Base-by-base conservation (phyloP, 2,797 vertebrate species). In the Cirrhinus molitorella region DNA sequence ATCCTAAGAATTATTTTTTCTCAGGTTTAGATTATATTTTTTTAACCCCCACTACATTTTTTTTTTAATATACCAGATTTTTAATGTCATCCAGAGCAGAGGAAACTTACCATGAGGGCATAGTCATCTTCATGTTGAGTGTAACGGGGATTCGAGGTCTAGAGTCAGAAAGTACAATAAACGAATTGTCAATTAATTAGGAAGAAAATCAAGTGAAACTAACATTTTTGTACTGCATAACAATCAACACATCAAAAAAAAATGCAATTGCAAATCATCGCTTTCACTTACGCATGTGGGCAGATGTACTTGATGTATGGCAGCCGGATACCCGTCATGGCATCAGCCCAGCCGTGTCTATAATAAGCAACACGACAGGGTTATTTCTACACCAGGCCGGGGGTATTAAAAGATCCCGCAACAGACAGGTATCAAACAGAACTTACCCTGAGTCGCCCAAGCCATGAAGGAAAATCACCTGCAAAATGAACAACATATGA, bases 401-500 rank as follows among this genome's bases (percentile, higher is more conserved):
- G 55, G 31, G 34, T 34, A 37, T 63, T 57, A 68, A 81, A 78
- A 63, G 25, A 67, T 1, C 61, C 47, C 4, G 31, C 68, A 79
- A 47, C 45, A 25, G 40, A 28, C 16, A 81, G 25, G 65, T 43
- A 79, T 13, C 40, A 79, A 71, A 34, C 3, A 61, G n/a, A 17
- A 94, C 97, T 96, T 92, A 99, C 98, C 98, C 98, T 0, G 96
- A 92, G 91, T 99, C 98, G 92, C 98, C 98, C 79, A 99, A 95
- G 81, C 98, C 98, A 91, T 99, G 98, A 88, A 99, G 96, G 91
- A 99, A 99, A 91, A 99, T 99, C 87, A 99, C 97, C 98, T 99
- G 93, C 14, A 81, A 49, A 91, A 47, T 90, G 45, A 89, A 3
- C 75, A 55, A 80, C 81, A 81, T 11, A 34, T 21, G 21, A 83